Conservation (phyloP, 2,888 invertebrate genomes). For the Lymantria monacha region DNA sequence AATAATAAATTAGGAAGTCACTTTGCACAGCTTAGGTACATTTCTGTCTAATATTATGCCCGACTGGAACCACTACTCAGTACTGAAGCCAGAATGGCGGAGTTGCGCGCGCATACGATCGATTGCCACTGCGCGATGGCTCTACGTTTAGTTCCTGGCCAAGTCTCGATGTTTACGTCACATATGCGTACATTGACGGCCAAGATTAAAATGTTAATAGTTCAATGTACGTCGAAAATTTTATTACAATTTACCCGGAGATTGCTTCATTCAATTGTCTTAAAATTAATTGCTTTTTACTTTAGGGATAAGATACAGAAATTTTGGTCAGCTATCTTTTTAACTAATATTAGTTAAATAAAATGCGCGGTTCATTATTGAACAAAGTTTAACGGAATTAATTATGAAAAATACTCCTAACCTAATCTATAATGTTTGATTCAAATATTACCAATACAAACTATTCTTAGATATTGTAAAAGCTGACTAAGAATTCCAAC, state of each 20-base stretch:
- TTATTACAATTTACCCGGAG: constrained; percentile 19
- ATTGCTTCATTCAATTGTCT: constrained; percentile 3
- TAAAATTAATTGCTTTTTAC: not conserved
- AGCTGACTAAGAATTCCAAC: too few relatives aligned
- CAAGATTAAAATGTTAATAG: constrained; percentile 47
- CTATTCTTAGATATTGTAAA: too few relatives aligned
- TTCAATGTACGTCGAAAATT: constrained; percentile 45
- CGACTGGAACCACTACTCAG: constrained; percentile 59
- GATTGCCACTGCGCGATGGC: constrained; percentile 72
- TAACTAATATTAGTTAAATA: not conserved
- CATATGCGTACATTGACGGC: constrained; percentile 76
- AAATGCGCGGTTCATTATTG: too few relatives aligned
- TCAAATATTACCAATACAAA: too few relatives aligned
- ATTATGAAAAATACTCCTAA: constrained; percentile 4
- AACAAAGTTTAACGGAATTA: not conserved
- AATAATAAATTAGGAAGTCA: constrained; percentile 52
- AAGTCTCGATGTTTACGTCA: constrained; percentile 75
- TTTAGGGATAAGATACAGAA: not conserved
- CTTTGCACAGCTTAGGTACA: constrained; percentile 72
- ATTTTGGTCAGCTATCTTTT: not conserved
- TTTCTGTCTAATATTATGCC: constrained; percentile 72
- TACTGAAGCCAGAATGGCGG: constrained; percentile 63
- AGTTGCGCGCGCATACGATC: constrained; percentile 78
- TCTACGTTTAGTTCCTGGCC: constrained; percentile 57
- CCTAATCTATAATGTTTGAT: not conserved